Base-by-base conservation (phyloP, 2,797 vertebrate species). In the Tolypeutes matacus region DNA sequence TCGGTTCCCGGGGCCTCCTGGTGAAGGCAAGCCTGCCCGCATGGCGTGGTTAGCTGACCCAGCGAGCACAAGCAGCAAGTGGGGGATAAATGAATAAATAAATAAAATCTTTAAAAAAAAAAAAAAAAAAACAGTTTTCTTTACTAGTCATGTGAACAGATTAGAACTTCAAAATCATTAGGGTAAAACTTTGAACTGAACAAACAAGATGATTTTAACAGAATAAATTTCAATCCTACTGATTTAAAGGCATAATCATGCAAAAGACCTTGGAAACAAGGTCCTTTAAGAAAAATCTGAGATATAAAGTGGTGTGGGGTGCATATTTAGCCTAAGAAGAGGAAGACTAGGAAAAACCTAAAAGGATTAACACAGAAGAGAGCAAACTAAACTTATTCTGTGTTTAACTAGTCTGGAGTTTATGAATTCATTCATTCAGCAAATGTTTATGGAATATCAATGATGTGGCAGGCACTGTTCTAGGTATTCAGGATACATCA, bases 121-220 rank as follows among this genome's bases (percentile, higher is more conserved):
- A n/a, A n/a, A n/a, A n/a, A n/a, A n/a, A 23, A 67, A 29, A 34
- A 36, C 91, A 49, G 56, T 80, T 78, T 72, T 88, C 72, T 39
- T 73, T 42, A 91, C 27, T 70, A 77, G 27, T 20, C 27, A 65
- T 51, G 5, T 51, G 42, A 95, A 73, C 31, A 85, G 49, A 75
- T 73, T 75, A 75, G 46, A 76, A 25, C 81, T 73, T 80, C 82
- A 69, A 91, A 76, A 87, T 42, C 14, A 75, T 75, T 7, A 75
- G 27, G 70, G 86, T 65, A 76, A 86, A 70, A 82, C 27, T 34
- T 69, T 69, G 25, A 86, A 76, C 42, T 87, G 46, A 91, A 60
- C 42, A 88, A 94, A 95, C 27, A 93, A 27, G 58, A 77, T 34
- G 39, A 81, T 76, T 83, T 10, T 62, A 90, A 92, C 21, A 78